These are phyloP conservation scores for Cheilinus undulatus DNA, from an alignment of 2,113 vertebrate species.

Conservation along the genomic window DNA sequence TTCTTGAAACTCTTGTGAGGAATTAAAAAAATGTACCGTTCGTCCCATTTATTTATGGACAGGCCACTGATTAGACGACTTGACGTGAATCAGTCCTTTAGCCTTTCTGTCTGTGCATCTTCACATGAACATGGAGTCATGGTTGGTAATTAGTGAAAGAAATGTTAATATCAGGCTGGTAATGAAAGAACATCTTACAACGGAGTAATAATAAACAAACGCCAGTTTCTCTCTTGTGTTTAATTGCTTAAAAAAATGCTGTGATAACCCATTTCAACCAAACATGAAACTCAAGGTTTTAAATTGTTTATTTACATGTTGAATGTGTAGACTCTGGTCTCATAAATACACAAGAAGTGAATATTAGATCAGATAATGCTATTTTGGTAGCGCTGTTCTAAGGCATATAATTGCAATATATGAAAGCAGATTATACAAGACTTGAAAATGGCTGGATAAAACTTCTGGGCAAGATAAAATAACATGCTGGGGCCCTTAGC, in stretches of 20 bases:
- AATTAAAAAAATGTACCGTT: not conserved
- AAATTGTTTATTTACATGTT: slow-evolving; percentile 46
- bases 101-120: too few relatives aligned
- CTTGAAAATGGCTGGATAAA: too few relatives aligned
- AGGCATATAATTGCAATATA: slow-evolving; percentile 38
- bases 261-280: not conserved
- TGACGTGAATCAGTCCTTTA: slow-evolving; percentile 31
- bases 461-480: too few relatives aligned
- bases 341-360: slow-evolving; percentile 42
- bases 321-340: not conserved
- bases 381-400: slow-evolving; percentile 19
- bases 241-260: too few relatives aligned
- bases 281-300: slow-evolving; percentile 1
- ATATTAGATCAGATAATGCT: slow-evolving; percentile 13
- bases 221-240: too few relatives aligned
- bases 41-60: slow-evolving; percentile 1
- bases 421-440: not conserved
- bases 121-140: too few relatives aligned
- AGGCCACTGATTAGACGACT: not conserved
- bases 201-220: too few relatives aligned
- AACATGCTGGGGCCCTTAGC: too few relatives aligned
- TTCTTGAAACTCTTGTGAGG: fast-evolving
- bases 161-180: too few relatives aligned
- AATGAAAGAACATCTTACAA: too few relatives aligned
- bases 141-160: too few relatives aligned